Evolutionary conservation across 2,888 invertebrate species (phyloP).

Genomic region (Microplitis manilae): DNA sequence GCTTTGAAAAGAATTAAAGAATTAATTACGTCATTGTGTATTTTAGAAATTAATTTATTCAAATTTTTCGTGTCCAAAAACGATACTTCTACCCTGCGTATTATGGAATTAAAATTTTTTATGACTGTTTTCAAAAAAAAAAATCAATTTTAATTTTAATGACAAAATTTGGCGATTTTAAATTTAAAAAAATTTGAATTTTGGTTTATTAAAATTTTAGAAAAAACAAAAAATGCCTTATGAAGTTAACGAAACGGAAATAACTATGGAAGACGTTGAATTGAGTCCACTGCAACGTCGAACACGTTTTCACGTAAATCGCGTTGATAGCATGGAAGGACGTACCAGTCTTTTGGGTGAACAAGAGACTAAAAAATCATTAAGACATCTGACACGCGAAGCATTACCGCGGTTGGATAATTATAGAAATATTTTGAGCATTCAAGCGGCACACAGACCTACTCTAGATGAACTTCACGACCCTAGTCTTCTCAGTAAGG

Average conservation of each 20-base stretch:
- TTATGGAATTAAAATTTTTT: too few species aligned
- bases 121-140: too few species aligned
- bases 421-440: slow-evolving; percentile 90
- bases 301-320: slow-evolving; percentile 77
- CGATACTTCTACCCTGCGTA: too few species aligned
- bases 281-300: slow-evolving; percentile 70
- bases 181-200: too few species aligned
- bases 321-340: slow-evolving; percentile 74
- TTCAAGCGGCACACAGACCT: slow-evolving; percentile 89
- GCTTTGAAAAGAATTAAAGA: too few species aligned
- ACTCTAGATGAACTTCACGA: slow-evolving; percentile 92
- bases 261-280: slow-evolving; percentile 66
- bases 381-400: slow-evolving; percentile 84
- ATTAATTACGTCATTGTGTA: too few species aligned
- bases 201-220: background rate
- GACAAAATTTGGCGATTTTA: too few species aligned
- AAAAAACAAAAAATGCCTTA: slow-evolving; percentile 57
- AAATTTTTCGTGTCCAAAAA: too few species aligned
- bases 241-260: slow-evolving; percentile 60
- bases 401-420: slow-evolving; percentile 90
- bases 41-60: too few species aligned
- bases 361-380: slow-evolving; percentile 66
- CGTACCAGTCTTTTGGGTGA: slow-evolving; percentile 68
- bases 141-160: too few species aligned
- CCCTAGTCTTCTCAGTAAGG: slow-evolving; percentile 85